Percentiles rank a stretch among this genome's conserved stretches.
phyloP scores from a whole-genome alignment of 53 echinoderm and acorn worm species.

The Echinometra lucunter region DNA sequence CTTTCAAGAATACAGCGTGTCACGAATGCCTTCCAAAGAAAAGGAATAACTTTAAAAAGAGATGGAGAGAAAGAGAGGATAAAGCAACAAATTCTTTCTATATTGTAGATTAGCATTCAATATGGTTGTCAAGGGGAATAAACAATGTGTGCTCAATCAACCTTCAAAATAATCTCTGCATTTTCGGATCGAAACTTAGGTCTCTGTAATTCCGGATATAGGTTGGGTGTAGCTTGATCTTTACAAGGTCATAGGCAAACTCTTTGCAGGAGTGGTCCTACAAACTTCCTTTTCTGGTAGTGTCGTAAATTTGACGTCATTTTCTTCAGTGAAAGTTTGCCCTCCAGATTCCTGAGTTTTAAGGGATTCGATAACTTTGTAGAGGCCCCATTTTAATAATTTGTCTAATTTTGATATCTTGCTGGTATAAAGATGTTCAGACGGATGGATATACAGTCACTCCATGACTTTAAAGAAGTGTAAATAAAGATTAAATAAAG shows the following conservation, averaged over 20 bases:
- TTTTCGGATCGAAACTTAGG: background rate
- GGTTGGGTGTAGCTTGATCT: background rate
- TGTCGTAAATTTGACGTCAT: background rate
- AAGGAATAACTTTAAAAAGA: too few relatives aligned
- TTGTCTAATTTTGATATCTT: too few relatives aligned
- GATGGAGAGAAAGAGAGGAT: background rate
- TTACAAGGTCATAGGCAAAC: background rate
- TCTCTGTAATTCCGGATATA: background rate
- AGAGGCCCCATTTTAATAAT: too few relatives aligned
- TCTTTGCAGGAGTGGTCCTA: background rate
- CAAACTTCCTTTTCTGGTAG: background rate
- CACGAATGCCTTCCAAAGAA: too few relatives aligned
- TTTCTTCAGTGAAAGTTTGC: background rate
- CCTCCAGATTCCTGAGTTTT: background rate
- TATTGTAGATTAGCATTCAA: too few relatives aligned
- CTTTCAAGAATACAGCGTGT: too few relatives aligned
- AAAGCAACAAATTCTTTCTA: too few relatives aligned
- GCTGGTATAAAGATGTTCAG: too few relatives aligned
- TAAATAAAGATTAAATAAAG: too few relatives aligned
- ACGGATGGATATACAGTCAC: too few relatives aligned
- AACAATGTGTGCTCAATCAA: background rate
- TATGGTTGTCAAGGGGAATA: background rate
- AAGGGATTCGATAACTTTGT: background rate
- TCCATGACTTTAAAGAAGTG: too few relatives aligned
- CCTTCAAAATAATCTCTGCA: background rate